Conservation (phyloP, 2,797 vertebrate genomes). For the Labroides dimidiatus region DNA sequence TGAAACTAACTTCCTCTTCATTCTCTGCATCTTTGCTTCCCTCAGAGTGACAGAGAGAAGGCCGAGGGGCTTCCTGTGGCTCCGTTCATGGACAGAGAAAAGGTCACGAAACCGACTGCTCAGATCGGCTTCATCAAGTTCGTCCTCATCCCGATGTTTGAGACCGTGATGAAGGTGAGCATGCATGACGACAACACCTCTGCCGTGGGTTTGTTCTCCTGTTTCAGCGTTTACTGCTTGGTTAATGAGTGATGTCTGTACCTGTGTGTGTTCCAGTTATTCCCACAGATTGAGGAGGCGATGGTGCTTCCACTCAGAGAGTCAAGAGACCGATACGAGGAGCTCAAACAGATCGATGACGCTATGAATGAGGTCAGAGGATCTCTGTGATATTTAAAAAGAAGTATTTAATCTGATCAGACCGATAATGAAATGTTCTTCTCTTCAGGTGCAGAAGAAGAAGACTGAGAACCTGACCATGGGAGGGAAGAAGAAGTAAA, state of each 20-base stretch:
- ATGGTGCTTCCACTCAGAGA: conserved; percentile 94
- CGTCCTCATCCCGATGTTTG: conserved; percentile 87
- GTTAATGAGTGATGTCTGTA: not conserved
- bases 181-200: too few species aligned
- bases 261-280: conserved; percentile 81
- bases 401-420: not conserved
- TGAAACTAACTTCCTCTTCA: not conserved
- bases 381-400: not conserved
- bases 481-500: conserved; percentile 74
- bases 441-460: conserved; percentile 84
- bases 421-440: not conserved
- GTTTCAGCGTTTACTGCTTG: too few species aligned
- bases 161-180: conserved; percentile 84
- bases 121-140: conserved; percentile 92
- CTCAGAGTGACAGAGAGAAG: conserved; percentile 92
- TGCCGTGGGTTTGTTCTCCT: too few species aligned
- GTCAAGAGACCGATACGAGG: conserved; percentile 91
- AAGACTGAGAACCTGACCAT: conserved; percentile 83
- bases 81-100: conserved; percentile 96
- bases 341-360: conserved; percentile 91
- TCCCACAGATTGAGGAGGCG: conserved; percentile 89
- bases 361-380: conserved; percentile 88
- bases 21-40: not conserved
- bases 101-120: conserved; percentile 93
- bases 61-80: conserved; percentile 93